Conservation (phyloP, 2,113 vertebrate genomes). For the Cervus canadensis region DNA sequence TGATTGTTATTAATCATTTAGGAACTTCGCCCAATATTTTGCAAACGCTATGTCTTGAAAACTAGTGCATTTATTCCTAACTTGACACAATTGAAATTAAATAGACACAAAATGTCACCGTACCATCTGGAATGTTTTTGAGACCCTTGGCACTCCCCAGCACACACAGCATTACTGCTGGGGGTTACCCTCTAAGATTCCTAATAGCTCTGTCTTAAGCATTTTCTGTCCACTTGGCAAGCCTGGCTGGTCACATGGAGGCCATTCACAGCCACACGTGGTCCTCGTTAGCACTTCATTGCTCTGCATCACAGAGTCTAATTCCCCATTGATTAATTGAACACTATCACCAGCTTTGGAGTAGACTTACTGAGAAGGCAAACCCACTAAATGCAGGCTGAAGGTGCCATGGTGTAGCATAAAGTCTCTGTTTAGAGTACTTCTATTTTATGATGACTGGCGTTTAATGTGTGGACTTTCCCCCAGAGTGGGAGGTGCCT, state of each 20-base stretch:
- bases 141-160: slow-evolving; percentile 41
- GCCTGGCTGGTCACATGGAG: slow-evolving; percentile 70
- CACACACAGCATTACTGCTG: slow-evolving; percentile 51
- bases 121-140: neutral
- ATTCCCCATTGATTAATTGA: slow-evolving; percentile 78
- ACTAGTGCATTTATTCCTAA: neutral
- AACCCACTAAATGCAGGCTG: slow-evolving; percentile 67
- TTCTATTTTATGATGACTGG: slow-evolving; percentile 59
- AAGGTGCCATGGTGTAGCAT: slow-evolving; percentile 43
- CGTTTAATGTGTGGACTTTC: slow-evolving; percentile 44
- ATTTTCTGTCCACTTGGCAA: slow-evolving; percentile 77
- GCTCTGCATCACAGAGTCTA: slow-evolving; percentile 71
- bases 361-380: slow-evolving; percentile 45
- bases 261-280: slow-evolving; percentile 79
- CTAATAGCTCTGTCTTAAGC: slow-evolving; percentile 65
- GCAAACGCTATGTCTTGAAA: neutral
- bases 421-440: slow-evolving; percentile 58
- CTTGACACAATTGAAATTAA: neutral
- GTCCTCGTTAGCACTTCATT: slow-evolving; percentile 82
- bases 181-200: slow-evolving; percentile 63
- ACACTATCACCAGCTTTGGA: slow-evolving; percentile 74
- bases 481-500: slow-evolving; percentile 49
- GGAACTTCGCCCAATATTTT: neutral
- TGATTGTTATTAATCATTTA: neutral
- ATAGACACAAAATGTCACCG: neutral